These are phyloP conservation scores for Atherinosoma microstoma DNA, from an alignment of 2,797 vertebrate genomes.

Conservation along the genomic window DNA sequence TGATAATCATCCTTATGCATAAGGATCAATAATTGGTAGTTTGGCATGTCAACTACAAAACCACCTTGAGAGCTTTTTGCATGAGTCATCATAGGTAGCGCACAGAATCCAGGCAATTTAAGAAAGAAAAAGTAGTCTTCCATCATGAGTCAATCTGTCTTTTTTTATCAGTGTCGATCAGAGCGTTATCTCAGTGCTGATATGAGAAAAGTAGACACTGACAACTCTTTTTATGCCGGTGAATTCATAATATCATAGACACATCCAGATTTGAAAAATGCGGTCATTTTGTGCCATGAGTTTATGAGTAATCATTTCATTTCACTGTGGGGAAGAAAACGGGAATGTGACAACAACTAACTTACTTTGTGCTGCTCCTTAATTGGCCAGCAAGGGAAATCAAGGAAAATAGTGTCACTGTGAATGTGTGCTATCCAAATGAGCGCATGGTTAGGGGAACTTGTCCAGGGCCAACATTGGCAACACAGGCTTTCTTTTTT, in stretches of 20 bases:
- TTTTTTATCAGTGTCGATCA: conserved; percentile 29
- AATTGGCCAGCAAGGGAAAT: conserved; percentile 95
- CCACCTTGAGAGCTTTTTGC: conserved; percentile 39
- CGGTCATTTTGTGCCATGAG: conserved; percentile 53
- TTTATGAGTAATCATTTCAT: conserved; percentile 65
- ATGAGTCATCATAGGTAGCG: conserved; percentile 38
- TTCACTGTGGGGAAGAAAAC: conserved; percentile 62
- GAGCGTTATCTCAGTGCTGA: conserved; percentile 13
- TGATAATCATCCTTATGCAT: conserved; percentile 80
- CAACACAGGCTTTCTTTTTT: conserved; percentile 84
- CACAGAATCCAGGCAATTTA: conserved; percentile 25
- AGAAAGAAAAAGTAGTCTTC: conserved; percentile 21
- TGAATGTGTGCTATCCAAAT: conserved; percentile 81
- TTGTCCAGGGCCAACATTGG: conserved; percentile 82
- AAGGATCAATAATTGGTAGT: conserved; percentile 81
- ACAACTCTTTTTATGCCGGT: conserved; percentile 4
- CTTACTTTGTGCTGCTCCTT: conserved; percentile 83
- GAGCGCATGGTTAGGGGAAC: conserved; percentile 82
- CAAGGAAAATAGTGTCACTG: conserved; percentile 87
- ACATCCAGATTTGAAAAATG: conserved; percentile 37
- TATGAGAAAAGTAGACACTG: conserved; percentile 12
- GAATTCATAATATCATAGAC: conserved; percentile 27
- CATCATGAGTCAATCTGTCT: conserved; percentile 37
- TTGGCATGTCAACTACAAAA: conserved; percentile 67
- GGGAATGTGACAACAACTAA: conserved; percentile 66